Evolutionary conservation across 2,113 vertebrate species (phyloP).

Genomic region (Pseudopipra pipra): DNA sequence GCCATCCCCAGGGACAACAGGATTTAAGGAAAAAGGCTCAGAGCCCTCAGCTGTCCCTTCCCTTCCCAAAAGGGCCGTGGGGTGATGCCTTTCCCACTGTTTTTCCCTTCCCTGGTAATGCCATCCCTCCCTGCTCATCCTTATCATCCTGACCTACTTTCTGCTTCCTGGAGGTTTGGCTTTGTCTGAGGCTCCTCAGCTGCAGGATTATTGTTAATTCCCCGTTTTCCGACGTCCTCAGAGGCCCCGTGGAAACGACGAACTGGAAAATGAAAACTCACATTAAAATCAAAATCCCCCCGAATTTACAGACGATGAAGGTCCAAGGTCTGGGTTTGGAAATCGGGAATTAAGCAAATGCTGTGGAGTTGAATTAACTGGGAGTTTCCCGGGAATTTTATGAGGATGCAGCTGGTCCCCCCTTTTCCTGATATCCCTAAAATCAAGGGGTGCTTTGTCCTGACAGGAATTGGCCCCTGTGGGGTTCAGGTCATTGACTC

Average conservation of each 20-base stretch:
- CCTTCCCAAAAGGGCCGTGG: rapidly evolving
- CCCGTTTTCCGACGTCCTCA: rapidly evolving
- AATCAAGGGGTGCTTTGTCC: background rate
- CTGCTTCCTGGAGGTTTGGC: background rate
- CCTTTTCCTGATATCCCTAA: background rate
- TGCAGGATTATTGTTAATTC: background rate
- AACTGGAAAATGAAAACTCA: background rate
- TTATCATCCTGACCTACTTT: conserved; percentile 37
- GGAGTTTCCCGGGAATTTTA: background rate
- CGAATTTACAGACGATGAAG: background rate
- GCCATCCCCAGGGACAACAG: background rate
- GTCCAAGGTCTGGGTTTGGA: background rate
- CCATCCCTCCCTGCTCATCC: background rate
- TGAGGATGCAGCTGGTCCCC: background rate
- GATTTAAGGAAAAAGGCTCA: background rate
- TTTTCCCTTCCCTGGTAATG: background rate
- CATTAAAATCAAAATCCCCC: background rate
- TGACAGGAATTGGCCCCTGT: background rate
- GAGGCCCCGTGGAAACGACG: background rate
- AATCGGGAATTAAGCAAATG: background rate
- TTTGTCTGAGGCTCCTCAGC: background rate
- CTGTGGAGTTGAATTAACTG: background rate
- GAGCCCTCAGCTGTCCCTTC: background rate
- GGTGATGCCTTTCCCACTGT: background rate
- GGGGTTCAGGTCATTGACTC: background rate